Conservation (phyloP, 2,888 invertebrate species). For the Pteria penguin region DNA sequence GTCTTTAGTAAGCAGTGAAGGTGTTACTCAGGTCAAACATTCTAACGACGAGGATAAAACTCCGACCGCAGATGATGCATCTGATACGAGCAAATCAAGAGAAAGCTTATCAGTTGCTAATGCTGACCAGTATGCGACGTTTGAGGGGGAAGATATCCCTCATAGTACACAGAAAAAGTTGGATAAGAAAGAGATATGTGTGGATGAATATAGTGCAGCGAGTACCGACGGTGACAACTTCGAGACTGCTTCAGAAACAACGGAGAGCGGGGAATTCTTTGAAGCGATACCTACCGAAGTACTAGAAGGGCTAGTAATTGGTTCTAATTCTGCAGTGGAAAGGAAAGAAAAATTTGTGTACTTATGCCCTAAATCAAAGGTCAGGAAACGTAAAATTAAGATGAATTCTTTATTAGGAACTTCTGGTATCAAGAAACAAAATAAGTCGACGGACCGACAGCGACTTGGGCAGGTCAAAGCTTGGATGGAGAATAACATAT, state of each 20-base stretch:
- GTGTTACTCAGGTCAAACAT: neutral
- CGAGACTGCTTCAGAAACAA: slow-evolving; percentile 34
- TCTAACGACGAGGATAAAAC: neutral
- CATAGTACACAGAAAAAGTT: neutral
- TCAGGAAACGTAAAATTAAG: slow-evolving; percentile 6
- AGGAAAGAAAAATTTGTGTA: slow-evolving; percentile 29
- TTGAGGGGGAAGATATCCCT: slow-evolving; percentile 14
- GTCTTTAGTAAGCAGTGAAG: slow-evolving; percentile 2
- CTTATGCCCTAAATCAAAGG: slow-evolving; percentile 21
- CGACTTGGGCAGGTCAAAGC: slow-evolving; percentile 18
- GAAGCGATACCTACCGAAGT: slow-evolving; percentile 21
- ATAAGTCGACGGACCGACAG: neutral
- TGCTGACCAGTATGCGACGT: slow-evolving; percentile 21
- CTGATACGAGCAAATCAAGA: neutral
- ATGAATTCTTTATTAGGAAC: slow-evolving; percentile 9
- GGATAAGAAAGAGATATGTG: neutral
- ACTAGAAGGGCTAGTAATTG: neutral
- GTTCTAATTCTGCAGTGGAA: neutral
- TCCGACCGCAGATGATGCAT: neutral
- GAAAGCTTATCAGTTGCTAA: neutral
- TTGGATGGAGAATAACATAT: slow-evolving; percentile 30
- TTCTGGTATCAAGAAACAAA: neutral
- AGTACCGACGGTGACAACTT: slow-evolving; percentile 14
- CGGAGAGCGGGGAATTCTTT: slow-evolving; percentile 20
- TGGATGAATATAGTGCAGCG: neutral